Evolutionary conservation across 2,113 vertebrate species (phyloP).

Genomic region (Gadus macrocephalus): DNA sequence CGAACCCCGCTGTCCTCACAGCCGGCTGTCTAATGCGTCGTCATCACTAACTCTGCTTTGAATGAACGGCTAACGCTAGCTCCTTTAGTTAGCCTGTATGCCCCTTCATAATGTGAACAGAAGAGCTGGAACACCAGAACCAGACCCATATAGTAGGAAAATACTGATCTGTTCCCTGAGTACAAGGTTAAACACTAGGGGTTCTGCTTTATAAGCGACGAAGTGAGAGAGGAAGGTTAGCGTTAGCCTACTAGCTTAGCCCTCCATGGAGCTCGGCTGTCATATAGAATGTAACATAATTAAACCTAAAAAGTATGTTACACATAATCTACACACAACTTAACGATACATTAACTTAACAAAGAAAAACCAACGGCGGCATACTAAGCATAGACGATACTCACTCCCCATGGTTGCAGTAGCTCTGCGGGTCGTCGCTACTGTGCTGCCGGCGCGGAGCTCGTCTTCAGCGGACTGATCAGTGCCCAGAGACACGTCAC

Average conservation of each 20-base stretch:
- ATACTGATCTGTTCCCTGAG: too few relatives aligned
- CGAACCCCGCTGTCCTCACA: not conserved
- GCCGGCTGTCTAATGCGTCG: constrained; percentile 55
- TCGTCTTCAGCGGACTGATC: constrained; percentile 5
- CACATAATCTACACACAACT: not conserved
- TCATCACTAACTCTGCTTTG: constrained; percentile 64
- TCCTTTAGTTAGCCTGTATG: too few relatives aligned
- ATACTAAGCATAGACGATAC: constrained; percentile 29
- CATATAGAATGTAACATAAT: too few relatives aligned
- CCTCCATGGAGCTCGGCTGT: not conserved
- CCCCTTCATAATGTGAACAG: too few relatives aligned
- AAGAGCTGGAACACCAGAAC: too few relatives aligned
- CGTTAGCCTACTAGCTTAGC: constrained; percentile 9
- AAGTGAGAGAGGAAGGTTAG: not conserved
- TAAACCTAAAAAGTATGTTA: not conserved
- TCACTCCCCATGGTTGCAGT: constrained; percentile 69
- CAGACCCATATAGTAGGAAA: too few relatives aligned
- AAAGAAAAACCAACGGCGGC: not conserved
- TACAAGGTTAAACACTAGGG: too few relatives aligned
- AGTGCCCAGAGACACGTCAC: constrained; percentile 58
- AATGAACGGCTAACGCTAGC: constrained; percentile 51
- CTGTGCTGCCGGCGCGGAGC: not conserved
- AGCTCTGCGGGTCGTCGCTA: not conserved
- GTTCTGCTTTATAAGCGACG: too few relatives aligned
- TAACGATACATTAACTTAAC: not conserved